phyloP scores from a whole-genome alignment of 2,797 vertebrate species.

The Linurgus olivaceus region DNA sequence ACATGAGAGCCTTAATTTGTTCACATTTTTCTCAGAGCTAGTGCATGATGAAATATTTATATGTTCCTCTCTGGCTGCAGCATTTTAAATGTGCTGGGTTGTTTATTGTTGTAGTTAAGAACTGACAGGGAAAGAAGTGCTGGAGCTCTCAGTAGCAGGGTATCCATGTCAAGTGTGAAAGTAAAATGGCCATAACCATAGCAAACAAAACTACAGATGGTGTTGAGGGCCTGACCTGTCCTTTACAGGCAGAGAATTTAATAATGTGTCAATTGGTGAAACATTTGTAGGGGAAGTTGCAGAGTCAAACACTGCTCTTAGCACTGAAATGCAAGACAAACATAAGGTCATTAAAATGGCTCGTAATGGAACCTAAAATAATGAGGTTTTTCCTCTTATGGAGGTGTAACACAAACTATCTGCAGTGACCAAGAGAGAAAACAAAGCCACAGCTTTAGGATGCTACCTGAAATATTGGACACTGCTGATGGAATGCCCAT shows the following conservation, averaged over 20 bases:
- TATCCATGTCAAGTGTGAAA: background rate
- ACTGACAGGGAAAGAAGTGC: background rate
- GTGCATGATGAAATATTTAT: slow-evolving; percentile 64
- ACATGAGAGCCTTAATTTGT: slow-evolving; percentile 54
- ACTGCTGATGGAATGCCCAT: background rate
- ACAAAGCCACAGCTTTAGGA: background rate
- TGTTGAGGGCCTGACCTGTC: background rate
- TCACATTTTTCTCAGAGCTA: slow-evolving; percentile 49
- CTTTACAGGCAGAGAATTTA: background rate
- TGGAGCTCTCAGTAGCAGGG: background rate
- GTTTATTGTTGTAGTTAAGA: slow-evolving; percentile 24
- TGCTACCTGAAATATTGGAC: background rate
- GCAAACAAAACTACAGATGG: background rate
- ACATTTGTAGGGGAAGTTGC: background rate
- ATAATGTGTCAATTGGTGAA: background rate
- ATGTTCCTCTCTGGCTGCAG: slow-evolving; percentile 27
- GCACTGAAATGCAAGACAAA: background rate
- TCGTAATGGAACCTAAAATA: background rate
- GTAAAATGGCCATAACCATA: background rate
- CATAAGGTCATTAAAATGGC: background rate
- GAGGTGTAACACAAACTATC: background rate
- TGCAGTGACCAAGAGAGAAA: background rate
- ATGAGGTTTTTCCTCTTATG: background rate
- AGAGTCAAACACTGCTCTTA: background rate
- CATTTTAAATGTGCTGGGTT: slow-evolving; percentile 3